phyloP scores from a whole-genome alignment of 2,797 vertebrate genomes.

The Phrynocephalus vlangalii region DNA sequence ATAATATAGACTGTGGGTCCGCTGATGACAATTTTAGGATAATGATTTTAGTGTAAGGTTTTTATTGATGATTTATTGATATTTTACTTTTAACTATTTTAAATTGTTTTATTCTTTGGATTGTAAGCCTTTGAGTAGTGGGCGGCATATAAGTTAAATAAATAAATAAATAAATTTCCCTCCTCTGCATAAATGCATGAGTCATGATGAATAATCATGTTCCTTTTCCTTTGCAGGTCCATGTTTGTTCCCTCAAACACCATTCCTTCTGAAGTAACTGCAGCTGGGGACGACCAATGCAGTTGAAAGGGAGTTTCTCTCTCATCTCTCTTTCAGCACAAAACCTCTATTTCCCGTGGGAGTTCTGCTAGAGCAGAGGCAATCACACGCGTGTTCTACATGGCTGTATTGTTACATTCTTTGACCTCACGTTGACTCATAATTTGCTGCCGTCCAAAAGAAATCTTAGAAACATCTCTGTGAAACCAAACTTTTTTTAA shows the following conservation, averaged over 20 bases:
- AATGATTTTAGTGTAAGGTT: too few species aligned
- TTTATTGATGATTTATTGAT: too few species aligned
- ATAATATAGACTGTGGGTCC: too few species aligned
- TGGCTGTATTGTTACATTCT: not conserved
- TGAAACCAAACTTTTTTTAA: not conserved
- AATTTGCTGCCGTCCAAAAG: not conserved
- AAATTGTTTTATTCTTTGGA: too few species aligned
- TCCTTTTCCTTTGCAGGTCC: not conserved
- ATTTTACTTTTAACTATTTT: too few species aligned
- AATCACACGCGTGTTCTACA: not conserved
- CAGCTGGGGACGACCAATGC: too few species aligned
- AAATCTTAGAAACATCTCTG: not conserved
- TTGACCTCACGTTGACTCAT: not conserved
- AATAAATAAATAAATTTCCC: not conserved
- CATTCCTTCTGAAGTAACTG: not conserved
- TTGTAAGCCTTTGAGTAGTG: too few species aligned
- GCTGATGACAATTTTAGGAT: too few species aligned
- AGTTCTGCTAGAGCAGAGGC: not conserved
- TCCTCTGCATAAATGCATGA: not conserved
- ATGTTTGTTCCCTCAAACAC: not conserved
- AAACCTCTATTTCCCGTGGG: not conserved
- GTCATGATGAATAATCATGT: too few species aligned
- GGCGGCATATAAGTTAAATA: too few species aligned
- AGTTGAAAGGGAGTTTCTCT: not conserved
- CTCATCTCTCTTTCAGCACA: not conserved